A percentile compares a stretch with the other conserved stretches of the same genome.
Conservation (phyloP, 2,888 invertebrate species). For the Euphydryas editha region DNA sequence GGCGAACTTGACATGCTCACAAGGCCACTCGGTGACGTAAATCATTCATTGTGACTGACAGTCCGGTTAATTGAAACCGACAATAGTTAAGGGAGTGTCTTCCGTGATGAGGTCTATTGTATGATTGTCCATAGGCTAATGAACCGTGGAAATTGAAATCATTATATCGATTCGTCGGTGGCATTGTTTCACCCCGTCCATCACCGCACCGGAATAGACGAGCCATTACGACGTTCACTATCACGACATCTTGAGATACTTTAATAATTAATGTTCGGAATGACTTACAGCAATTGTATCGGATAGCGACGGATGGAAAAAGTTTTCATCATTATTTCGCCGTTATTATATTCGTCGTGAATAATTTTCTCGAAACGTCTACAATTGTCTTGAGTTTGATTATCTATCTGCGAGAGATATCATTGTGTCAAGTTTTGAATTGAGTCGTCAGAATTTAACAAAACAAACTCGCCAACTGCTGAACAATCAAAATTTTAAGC, state of each 20-base stretch:
- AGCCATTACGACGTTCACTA: constrained; percentile 14
- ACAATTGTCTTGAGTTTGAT: background rate
- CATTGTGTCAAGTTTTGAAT: background rate
- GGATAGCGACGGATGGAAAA: constrained; percentile 34
- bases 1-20: constrained; percentile 55
- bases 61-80: constrained; percentile 49
- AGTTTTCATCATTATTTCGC: background rate
- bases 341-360: constrained; percentile 1
- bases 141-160: constrained; percentile 50
- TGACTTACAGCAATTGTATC: constrained; percentile 27
- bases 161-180: constrained; percentile 42
- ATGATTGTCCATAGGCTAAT: constrained; percentile 45
- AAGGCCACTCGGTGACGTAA: constrained; percentile 54
- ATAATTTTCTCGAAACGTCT: background rate
- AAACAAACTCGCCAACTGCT: background rate
- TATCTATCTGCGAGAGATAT: background rate
- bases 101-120: constrained; percentile 41
- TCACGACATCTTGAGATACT: constrained; percentile 12
- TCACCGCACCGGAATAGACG: constrained; percentile 19
- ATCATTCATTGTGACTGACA: constrained; percentile 55
- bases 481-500: background rate
- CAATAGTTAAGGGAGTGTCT: constrained; percentile 37
- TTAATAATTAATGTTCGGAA: constrained; percentile 15
- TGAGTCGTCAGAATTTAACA: background rate
- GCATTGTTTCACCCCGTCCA: constrained; percentile 39